Base-by-base conservation (phyloP, 1,140 invertebrate genomes). In the Rhagoletis zephyria region DNA sequence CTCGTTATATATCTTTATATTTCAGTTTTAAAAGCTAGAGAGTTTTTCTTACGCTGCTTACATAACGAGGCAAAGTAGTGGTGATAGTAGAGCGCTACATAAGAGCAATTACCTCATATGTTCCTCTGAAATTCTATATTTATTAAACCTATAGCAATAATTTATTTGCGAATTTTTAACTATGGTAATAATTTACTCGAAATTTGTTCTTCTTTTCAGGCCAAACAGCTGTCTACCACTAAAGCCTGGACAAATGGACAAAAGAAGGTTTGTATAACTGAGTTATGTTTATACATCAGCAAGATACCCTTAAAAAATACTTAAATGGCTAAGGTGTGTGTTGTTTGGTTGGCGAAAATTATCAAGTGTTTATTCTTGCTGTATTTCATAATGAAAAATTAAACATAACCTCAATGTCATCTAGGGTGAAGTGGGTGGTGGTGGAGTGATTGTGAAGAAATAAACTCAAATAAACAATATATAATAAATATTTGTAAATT, bases 221-320 rank as follows among this genome's bases (percentile, higher is more conserved):
- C 90, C 74, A 92, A 92, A 86, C 90, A 93, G 89, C 89, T 92
- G 86, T 91, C 91, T 63, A 96, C 96, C 85, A 93, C 95, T 88
- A 95, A 95, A 91, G 95, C 95, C 93, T 96, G 96, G 96, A 95
- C 95, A 87, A 96, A 94, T 92, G 94, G 95, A 90, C 95, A 95
- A 90, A 97, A 97, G 95, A 94, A 95, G 93, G 96, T 97, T 95
- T 90, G 90, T 90, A 64, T 87, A 30, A 86, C 87, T 81, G 88
- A 90, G 90, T 90, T 92, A 30, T 30, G 30, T 30, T 30, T 30
- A 30, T 30, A 30, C 30, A 30, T 30, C 30, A 30, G 30, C 30
- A 30, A 30, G 30, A 30, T 30, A 30, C 30, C 30, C 30, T 30
- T 30, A 30, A 30, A 30, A 30, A 30, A 30, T 30, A 30, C 30